Evolutionary conservation across 2,888 invertebrate species (phyloP), one percentile per base, ranked within the genome.

Genomic region (Adelognathus sp.): DNA sequence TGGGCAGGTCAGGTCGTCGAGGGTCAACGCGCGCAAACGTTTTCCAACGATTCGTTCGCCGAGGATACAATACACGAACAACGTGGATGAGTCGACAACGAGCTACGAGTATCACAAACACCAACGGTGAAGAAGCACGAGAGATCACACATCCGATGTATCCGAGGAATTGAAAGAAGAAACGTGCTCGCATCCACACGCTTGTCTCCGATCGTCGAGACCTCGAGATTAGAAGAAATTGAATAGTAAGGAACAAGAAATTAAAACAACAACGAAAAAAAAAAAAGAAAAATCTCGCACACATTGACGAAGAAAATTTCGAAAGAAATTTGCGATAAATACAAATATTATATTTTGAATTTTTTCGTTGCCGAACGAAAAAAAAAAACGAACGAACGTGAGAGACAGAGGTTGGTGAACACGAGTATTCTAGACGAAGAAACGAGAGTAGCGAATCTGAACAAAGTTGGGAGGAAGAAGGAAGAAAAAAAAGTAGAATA

Each of bases 401-500:
- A 81, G 69, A 76, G n/a, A n/a, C n/a, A n/a, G n/a, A 73, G 61
- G 64, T 72, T 50, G 64, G 75, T 58, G 63, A 46, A 80, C n/a
- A n/a, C 76, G 80, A 78, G 79, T 79, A 71, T 56, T n/a, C n/a
- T n/a, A n/a, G n/a, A n/a, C n/a, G 46, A 27, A 24, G 52, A 67
- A 31, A 46, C 31, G 44, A 11, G 41, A 54, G 39, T 50, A 63
- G 54, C 16, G 14, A 46, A 64, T 61, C 36, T n/a, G 69, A 52
- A 14, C 2, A 58, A 44, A 21, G 2, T 7, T 7, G 3, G 18
- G n/a, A 82, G 66, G 81, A 66, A 75, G 69, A 16, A 39, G 56
- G 81, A 24, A 79, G 72, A 80, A 78, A 79, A 66, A 27, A 63
- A 67, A 81, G 81, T 61, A 76, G 79, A 73, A 81, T 77, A 82